These are phyloP conservation scores for Pedicia rivosa DNA, from an alignment of 2,888 invertebrate species.

Conservation along the genomic window DNA sequence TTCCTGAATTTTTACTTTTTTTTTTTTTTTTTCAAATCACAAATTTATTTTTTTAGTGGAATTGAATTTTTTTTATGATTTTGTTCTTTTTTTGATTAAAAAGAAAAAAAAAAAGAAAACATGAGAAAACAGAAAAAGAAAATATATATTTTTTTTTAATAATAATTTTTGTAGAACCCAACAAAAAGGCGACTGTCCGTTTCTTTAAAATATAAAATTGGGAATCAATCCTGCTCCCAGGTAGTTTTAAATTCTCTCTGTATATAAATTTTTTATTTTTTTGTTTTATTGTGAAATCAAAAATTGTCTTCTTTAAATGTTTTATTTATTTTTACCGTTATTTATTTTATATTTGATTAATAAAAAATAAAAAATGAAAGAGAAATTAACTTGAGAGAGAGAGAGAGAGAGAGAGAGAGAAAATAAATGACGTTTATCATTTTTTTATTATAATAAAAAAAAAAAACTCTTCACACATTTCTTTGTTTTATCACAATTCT, in stretches of 20 bases:
- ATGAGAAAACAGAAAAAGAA: background rate
- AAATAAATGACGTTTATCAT: no score
- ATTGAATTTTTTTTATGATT: constrained; percentile 1
- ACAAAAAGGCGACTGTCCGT: constrained; percentile 31
- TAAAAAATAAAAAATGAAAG: no score
- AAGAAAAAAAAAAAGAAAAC: constrained; percentile 1
- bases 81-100: background rate
- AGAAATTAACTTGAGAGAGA: no score
- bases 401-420: no score
- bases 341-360: no score
- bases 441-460: no score
- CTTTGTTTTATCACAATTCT: no score
- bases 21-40: background rate
- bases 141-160: background rate
- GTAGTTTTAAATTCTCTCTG: constrained; percentile 21
- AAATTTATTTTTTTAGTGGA: background rate
- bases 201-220: constrained; percentile 31
- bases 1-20: background rate
- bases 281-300: constrained; percentile 12
- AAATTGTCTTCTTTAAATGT: no score
- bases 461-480: no score
- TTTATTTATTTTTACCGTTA: no score
- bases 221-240: constrained; percentile 28
- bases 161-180: constrained; percentile 24
- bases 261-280: constrained; percentile 12